Percentiles rank a stretch among this genome's conserved stretches.
phyloP scores from a whole-genome alignment of 2,888 invertebrate genomes.

The Merodon equestris region DNA sequence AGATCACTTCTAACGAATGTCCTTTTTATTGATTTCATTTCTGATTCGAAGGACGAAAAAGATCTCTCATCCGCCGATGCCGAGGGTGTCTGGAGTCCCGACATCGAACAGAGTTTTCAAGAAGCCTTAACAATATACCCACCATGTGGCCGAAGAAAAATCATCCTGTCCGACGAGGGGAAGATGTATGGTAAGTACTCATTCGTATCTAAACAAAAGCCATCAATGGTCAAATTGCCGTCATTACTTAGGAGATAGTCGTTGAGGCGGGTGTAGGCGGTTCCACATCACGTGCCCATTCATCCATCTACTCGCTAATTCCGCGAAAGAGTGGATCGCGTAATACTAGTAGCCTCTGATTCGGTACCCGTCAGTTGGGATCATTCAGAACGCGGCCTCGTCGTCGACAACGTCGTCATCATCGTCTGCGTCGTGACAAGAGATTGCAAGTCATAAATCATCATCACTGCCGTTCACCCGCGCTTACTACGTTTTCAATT shows the following conservation, averaged over 20 bases:
- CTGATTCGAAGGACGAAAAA: constrained; percentile 85
- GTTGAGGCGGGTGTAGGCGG: constrained; percentile 48
- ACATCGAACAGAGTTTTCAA: constrained; percentile 99
- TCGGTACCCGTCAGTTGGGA: no score
- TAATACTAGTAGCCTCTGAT: constrained; percentile 58
- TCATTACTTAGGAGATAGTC: constrained; percentile 63
- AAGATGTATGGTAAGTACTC: constrained; percentile 99
- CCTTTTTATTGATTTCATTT: not conserved
- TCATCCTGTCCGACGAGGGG: constrained; percentile 99
- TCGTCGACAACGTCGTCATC: constrained; percentile 18
- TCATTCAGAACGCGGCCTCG: no score
- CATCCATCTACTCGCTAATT: constrained; percentile 34
- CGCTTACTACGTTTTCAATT: constrained; percentile 41
- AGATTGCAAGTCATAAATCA: constrained; percentile 64
- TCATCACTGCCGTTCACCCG: constrained; percentile 54
- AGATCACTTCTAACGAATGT: not conserved
- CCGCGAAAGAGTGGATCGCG: constrained; percentile 8
- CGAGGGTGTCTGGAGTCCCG: constrained; percentile 99
- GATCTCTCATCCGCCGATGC: constrained; percentile 97
- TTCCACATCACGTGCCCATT: constrained; percentile 56
- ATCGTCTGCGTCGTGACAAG: constrained; percentile 63
- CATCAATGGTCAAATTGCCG: constrained; percentile 65
- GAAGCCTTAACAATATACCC: constrained; percentile 99
- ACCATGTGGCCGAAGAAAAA: constrained; percentile 99
- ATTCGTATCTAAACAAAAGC: constrained; percentile 34